These are phyloP conservation scores for Phalacrocorax pelagicus DNA, from an alignment of 2,113 vertebrate genomes.

Conservation along the genomic window DNA sequence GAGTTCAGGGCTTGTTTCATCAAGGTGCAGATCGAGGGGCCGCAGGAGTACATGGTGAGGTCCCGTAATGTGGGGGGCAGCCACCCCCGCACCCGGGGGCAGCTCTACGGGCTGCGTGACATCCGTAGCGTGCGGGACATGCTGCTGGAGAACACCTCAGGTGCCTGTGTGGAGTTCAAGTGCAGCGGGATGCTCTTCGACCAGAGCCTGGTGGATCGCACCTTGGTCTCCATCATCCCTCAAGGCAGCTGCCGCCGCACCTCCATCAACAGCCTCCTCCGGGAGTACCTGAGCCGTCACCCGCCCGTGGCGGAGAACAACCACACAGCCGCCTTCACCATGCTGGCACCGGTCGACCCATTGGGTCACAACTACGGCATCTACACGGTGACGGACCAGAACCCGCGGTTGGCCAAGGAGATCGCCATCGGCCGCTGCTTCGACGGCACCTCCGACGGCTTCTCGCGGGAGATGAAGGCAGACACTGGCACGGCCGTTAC, in stretches of 20 bases:
- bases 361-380: slow-evolving; percentile 98
- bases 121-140: slow-evolving; percentile 88
- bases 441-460: slow-evolving; percentile 93
- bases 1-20: slow-evolving; percentile 96
- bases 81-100: slow-evolving; percentile 82
- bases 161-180: slow-evolving; percentile 94
- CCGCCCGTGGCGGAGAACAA: slow-evolving; percentile 79
- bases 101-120: slow-evolving; percentile 94
- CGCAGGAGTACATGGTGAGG: slow-evolving; percentile 90
- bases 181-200: slow-evolving; percentile 97
- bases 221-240: slow-evolving; percentile 84
- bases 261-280: slow-evolving; percentile 80
- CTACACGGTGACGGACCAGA: slow-evolving; percentile 97
- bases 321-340: slow-evolving; percentile 81
- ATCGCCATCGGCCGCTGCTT: slow-evolving; percentile 97
- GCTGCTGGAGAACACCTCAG: slow-evolving; percentile 74
- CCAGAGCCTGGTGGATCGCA: slow-evolving; percentile 84
- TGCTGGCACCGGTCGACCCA: slow-evolving; percentile 92
- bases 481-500: slow-evolving; percentile 84
- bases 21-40: slow-evolving; percentile 89
- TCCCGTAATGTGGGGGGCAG: slow-evolving; percentile 87
- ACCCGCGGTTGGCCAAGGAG: slow-evolving; percentile 91
- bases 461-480: slow-evolving; percentile 92
- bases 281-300: slow-evolving; percentile 89
- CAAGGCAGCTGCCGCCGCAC: slow-evolving; percentile 88